These are phyloP conservation scores for Bombus terrestris DNA, from an alignment of 1,140 invertebrate genomes.

Conservation along the genomic window DNA sequence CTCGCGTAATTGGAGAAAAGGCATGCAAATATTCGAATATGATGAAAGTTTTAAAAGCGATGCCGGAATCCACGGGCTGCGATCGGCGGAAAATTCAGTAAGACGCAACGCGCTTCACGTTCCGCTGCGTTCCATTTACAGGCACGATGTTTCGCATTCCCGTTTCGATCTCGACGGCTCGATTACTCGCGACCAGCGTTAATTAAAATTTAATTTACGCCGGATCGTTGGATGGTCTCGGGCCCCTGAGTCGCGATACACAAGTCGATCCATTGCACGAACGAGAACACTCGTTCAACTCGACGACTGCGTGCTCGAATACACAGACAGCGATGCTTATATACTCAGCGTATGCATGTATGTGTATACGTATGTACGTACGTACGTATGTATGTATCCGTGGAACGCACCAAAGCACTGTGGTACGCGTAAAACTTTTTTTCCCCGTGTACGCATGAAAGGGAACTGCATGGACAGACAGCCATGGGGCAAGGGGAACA, in stretches of 20 bases:
- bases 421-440: conserved; percentile 37
- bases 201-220: conserved; percentile 68
- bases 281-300: conserved; percentile 26
- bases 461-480: conserved; percentile 18
- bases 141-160: not conserved
- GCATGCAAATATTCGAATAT: not conserved
- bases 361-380: not conserved
- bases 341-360: not conserved
- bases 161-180: conserved; percentile 25
- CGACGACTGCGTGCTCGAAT: not conserved
- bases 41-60: not conserved
- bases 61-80: not conserved
- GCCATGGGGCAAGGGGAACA: not conserved
- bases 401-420: conserved; percentile 33
- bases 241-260: conserved; percentile 10
- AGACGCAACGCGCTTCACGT: not conserved
- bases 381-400: not conserved
- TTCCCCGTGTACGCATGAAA: conserved; percentile 32
- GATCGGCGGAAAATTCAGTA: not conserved
- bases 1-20: not conserved
- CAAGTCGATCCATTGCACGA: not conserved
- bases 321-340: not conserved
- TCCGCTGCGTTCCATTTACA: conserved; percentile 1
- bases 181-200: conserved; percentile 45
- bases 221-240: conserved; percentile 18